Base-by-base conservation (phyloP, 2,113 vertebrate species). In the Gymnorhina tibicen region DNA sequence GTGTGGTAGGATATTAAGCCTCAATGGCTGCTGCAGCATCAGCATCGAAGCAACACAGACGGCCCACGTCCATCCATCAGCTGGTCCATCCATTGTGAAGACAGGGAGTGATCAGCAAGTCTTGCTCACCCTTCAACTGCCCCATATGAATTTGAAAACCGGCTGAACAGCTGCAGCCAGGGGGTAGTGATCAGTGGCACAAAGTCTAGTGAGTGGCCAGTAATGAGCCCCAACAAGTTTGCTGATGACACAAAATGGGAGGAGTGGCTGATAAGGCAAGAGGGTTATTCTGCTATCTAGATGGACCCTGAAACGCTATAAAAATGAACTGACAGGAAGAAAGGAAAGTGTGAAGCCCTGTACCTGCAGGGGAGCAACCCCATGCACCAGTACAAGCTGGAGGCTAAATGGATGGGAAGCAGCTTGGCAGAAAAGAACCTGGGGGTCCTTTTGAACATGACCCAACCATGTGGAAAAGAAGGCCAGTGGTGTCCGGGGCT, bases 41-140 rank as follows among this genome's bases (percentile, higher is more conserved):
- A 60, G 30, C 49, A 73, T 8, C 0, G 0, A 21, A 87, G n/a
- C 39, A 85, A 59, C n/a, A 76, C 24, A 47, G 20, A 21, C 2
- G 2, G 11, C 50, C 10, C 1, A 0, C 3, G 4, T 44, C 53
- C 26, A 68, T 35, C 44, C 1, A 2, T 49, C 35, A 73, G 46
- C 23, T 56, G 18, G 26, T 47, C 47, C 52, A 49, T 24, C 56
- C 47, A 49, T 14, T 47, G 32, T 37, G 82, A n/a, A 55, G 27
- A 69, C 23, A 42, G 23, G 17, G 26, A 69, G 8, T 12, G 23
- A 70, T 13, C 20, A 66, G 9, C 21, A 75, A 53, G 52, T 30
- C 35, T 56, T 2, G 0, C 7, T 85, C 39, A 56, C 6, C 19
- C 46, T 78, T 74, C 28, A 63, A 13, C 8, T 85, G 23, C 30